These are phyloP conservation scores for Aelia acuminata DNA, from an alignment of 2,888 invertebrate species.

Conservation along the genomic window DNA sequence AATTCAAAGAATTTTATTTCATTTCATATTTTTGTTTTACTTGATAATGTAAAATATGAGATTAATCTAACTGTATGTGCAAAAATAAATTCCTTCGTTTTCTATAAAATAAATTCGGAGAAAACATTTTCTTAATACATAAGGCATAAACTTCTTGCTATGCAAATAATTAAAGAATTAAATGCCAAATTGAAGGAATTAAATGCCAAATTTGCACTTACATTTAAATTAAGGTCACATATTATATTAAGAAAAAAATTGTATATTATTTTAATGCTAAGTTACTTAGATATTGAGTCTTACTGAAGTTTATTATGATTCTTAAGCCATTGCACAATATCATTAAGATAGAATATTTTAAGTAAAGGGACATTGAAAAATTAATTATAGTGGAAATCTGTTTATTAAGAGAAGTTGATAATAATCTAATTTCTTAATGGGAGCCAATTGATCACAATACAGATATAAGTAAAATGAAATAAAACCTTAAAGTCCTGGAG, in stretches of 20 bases:
- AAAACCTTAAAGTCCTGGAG: too few relatives aligned
- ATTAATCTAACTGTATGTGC: neutral
- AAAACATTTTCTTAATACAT: constrained; percentile 26
- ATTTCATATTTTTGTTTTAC: neutral
- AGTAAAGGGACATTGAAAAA: neutral
- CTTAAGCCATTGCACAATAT: neutral
- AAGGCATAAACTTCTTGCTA: neutral
- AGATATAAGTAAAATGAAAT: neutral
- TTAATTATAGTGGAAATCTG: neutral
- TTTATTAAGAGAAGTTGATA: neutral
- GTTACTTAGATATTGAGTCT: neutral
- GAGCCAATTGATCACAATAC: neutral
- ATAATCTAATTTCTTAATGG: neutral
- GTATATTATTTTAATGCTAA: neutral
- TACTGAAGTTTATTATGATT: neutral
- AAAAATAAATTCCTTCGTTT: constrained; percentile 29
- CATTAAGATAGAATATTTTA: neutral
- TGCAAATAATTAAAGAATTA: neutral
- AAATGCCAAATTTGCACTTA: constrained; percentile 30
- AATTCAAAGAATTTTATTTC: neutral
- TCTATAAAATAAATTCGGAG: neutral
- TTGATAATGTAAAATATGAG: neutral
- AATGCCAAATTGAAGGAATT: neutral
- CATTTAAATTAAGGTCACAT: neutral
- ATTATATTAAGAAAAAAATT: neutral